Evolutionary conservation across 2,888 invertebrate genomes (phyloP).

Genomic region (Drosophila percnosoma): DNA sequence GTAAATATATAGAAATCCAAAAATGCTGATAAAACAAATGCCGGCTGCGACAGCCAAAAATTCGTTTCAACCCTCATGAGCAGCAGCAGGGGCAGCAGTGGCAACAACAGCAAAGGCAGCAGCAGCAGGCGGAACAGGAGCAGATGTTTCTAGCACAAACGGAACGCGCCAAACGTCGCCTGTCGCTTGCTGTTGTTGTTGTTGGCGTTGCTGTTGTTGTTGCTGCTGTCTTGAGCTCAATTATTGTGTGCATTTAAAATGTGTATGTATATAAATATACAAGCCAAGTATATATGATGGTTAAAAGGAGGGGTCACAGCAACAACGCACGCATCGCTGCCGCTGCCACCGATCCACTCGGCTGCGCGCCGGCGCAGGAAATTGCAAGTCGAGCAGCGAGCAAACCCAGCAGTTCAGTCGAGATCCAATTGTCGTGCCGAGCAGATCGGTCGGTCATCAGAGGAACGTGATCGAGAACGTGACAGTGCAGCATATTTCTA

Average conservation of each 20-base stretch:
- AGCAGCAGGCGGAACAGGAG: constrained; percentile 64
- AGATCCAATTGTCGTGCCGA: constrained; percentile 61
- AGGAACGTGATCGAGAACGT: constrained; percentile 22
- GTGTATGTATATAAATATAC: constrained; percentile 30
- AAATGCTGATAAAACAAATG: constrained; percentile 71
- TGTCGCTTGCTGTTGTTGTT: constrained; percentile 33
- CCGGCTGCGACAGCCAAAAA: constrained; percentile 66
- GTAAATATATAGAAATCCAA: constrained; percentile 71
- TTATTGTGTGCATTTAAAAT: constrained; percentile 44
- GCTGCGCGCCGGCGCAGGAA: constrained; percentile 75
- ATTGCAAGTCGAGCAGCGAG: constrained; percentile 67
- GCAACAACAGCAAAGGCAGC: background rate
- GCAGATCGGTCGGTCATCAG: constrained; percentile 43
- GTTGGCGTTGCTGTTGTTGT: constrained; percentile 2
- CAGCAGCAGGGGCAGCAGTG: constrained; percentile 5
- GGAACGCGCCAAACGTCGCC: constrained; percentile 82
- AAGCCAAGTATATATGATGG: constrained; percentile 46
- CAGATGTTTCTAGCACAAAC: constrained; percentile 82
- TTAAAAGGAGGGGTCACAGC: constrained; percentile 39
- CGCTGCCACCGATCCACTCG: constrained; percentile 63
- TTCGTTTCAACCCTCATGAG: constrained; percentile 73
- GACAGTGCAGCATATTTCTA: constrained; percentile 10
- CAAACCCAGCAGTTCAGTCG: constrained; percentile 63
- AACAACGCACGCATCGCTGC: constrained; percentile 46
- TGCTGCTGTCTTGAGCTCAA: constrained; percentile 64